Evolutionary conservation across 2,797 vertebrate genomes (phyloP).

Genomic region (Coregonus sp.): DNA sequence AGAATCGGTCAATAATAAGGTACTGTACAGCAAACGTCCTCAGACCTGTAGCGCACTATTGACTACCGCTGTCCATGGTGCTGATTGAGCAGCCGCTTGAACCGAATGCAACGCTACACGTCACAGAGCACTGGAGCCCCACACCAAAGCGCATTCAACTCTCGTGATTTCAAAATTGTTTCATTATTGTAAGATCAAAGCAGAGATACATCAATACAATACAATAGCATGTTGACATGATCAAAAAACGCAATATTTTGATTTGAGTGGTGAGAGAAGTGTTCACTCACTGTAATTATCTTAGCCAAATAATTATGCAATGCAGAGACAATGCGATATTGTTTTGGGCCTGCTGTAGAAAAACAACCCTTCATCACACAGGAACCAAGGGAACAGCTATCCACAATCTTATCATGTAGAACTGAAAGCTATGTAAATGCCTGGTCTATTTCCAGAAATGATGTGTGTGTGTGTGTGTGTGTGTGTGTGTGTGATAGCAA

Average conservation of each 20-base stretch:
- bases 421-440: not conserved
- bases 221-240: not conserved
- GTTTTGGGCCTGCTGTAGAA: not conserved
- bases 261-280: not conserved
- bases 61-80: conserved; percentile 67
- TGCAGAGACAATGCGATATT: not conserved
- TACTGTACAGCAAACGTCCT: not conserved
- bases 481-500: not conserved
- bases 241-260: not conserved
- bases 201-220: not conserved
- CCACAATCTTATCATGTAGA: not conserved
- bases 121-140: not conserved
- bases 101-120: too few species aligned
- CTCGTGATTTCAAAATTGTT: not conserved
- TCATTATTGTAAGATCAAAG: not conserved
- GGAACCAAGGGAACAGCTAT: not conserved
- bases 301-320: not conserved
- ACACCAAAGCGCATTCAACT: not conserved
- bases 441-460: too few species aligned
- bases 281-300: too few species aligned
- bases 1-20: not conserved
- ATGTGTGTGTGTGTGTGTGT: too few species aligned
- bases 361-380: not conserved
- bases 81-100: conserved; percentile 50
- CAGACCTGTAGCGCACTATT: not conserved